Conservation (phyloP, 2,888 invertebrate genomes). For the Thera britannica region DNA sequence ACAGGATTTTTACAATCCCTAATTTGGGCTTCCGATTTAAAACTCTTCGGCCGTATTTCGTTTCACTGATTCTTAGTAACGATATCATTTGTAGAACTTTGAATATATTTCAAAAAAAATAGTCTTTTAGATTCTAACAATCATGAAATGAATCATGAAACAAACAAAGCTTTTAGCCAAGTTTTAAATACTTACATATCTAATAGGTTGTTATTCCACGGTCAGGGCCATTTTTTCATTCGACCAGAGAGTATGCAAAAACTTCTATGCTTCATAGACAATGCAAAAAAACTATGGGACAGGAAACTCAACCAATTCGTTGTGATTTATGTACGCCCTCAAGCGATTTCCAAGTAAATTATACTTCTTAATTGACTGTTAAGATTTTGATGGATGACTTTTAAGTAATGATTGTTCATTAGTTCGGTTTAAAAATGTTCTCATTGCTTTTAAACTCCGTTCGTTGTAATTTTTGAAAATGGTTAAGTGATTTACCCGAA, state of each 20-base stretch:
- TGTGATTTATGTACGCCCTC: slow-evolving; percentile 46
- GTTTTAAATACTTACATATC: background rate
- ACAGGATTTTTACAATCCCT: slow-evolving; percentile 35
- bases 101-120: background rate
- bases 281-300: slow-evolving; percentile 46
- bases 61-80: slow-evolving; percentile 13
- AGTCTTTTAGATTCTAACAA: background rate
- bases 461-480: background rate
- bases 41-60: slow-evolving; percentile 17
- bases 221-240: slow-evolving; percentile 22
- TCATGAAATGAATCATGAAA: background rate
- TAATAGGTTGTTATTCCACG: background rate
- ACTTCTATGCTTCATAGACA: slow-evolving; percentile 28
- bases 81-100: slow-evolving; percentile 6
- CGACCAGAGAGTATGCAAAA: slow-evolving; percentile 21
- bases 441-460: slow-evolving; percentile 1
- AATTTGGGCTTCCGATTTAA: slow-evolving; percentile 39
- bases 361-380: slow-evolving; percentile 51
- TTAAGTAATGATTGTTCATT: slow-evolving; percentile 33
- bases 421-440: slow-evolving; percentile 9
- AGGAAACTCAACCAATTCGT: slow-evolving; percentile 48
- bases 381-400: slow-evolving; percentile 43
- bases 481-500: background rate
- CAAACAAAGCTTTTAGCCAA: background rate
- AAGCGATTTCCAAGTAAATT: slow-evolving; percentile 50